Percentiles rank a stretch among this genome's conserved stretches.
Conservation (phyloP, 2,888 invertebrate genomes). For the Parnassius mnemosyne region DNA sequence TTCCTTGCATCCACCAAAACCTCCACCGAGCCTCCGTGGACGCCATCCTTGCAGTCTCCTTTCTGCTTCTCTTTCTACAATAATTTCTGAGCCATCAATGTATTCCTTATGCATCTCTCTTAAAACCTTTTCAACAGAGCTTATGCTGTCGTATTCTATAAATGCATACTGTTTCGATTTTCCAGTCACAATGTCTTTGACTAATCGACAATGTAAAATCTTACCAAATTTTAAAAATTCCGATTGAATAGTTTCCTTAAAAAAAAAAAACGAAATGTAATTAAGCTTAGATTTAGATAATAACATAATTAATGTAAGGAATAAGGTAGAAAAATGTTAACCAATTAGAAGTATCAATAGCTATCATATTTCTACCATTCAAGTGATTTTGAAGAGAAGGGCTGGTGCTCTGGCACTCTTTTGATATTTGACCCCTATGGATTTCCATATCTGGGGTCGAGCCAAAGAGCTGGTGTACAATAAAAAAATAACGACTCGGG, state of each 20-base stretch:
- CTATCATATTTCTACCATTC: too few relatives aligned
- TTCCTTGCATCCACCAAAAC: constrained; percentile 91
- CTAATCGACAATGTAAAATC: constrained; percentile 82
- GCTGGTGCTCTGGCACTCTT: too few relatives aligned
- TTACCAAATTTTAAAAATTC: constrained; percentile 84
- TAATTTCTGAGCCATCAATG: constrained; percentile 85
- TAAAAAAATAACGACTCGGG: too few relatives aligned
- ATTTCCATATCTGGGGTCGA: too few relatives aligned
- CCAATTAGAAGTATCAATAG: too few relatives aligned
- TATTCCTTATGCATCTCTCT: constrained; percentile 79
- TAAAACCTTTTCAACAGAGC: constrained; percentile 82
- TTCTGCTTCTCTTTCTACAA: constrained; percentile 87
- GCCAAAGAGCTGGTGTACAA: too few relatives aligned
- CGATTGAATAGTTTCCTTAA: constrained; percentile 74
- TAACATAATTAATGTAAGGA: too few relatives aligned
- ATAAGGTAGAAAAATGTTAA: too few relatives aligned
- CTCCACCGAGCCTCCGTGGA: constrained; percentile 92
- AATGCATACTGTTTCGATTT: constrained; percentile 91
- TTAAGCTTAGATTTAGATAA: too few relatives aligned
- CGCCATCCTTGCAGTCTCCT: constrained; percentile 88
- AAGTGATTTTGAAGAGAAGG: too few relatives aligned
- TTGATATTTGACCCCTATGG: too few relatives aligned
- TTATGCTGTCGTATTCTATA: constrained; percentile 86
- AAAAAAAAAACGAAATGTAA: constrained; percentile 3
- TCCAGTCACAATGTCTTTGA: constrained; percentile 91